phyloP scores from a whole-genome alignment of 2,113 vertebrate species.

The Girardinichthys multiradiatus region DNA sequence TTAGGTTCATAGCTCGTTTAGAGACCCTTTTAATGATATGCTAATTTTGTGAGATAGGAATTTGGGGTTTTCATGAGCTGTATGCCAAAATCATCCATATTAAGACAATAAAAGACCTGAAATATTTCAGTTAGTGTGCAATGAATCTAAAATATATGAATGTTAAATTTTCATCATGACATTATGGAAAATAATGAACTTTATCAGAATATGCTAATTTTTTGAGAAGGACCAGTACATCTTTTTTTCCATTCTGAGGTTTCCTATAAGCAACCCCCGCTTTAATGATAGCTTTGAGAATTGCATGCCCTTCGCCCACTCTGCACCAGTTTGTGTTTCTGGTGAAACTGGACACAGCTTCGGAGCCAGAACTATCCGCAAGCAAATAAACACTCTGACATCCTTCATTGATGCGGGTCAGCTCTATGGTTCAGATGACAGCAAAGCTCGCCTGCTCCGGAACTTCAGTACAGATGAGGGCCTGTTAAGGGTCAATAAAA shows the following conservation, averaged over 20 bases:
- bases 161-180: too few relatives aligned
- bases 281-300: slow-evolving; percentile 37
- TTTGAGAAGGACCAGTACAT: too few relatives aligned
- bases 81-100: too few relatives aligned
- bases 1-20: too few relatives aligned
- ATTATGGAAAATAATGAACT: too few relatives aligned
- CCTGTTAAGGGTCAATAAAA: slow-evolving; percentile 71
- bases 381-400: slow-evolving; percentile 80
- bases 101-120: too few relatives aligned
- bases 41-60: too few relatives aligned
- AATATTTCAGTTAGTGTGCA: too few relatives aligned
- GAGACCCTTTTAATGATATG: too few relatives aligned
- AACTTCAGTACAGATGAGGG: slow-evolving; percentile 67
- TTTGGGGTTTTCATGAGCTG: too few relatives aligned
- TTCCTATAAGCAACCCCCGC: slow-evolving; percentile 80
- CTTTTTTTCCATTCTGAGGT: slow-evolving; percentile 72
- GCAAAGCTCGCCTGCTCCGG: slow-evolving; percentile 54
- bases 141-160: too few relatives aligned
- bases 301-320: slow-evolving; percentile 87
- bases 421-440: slow-evolving; percentile 73
- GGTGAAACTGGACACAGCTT: slow-evolving; percentile 59
- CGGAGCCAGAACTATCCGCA: slow-evolving; percentile 47
- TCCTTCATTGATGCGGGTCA: slow-evolving; percentile 75
- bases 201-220: too few relatives aligned
- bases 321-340: slow-evolving; percentile 74